phyloP scores from a whole-genome alignment of 2,888 invertebrate species.

The Lithophane socia region DNA sequence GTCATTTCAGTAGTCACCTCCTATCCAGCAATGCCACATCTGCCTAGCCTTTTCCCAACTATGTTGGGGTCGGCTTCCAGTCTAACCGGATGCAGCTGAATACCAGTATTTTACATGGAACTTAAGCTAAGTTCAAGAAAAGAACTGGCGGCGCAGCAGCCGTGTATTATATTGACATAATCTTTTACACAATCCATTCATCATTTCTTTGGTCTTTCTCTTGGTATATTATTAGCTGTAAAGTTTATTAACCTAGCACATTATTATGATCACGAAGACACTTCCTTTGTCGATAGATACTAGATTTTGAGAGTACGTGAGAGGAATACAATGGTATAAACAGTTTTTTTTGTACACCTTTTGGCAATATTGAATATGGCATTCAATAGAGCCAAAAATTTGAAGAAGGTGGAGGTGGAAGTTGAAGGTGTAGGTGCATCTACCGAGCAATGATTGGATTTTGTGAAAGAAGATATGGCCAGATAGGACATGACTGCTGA shows the following conservation, averaged over 20 bases:
- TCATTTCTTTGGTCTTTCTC: background rate
- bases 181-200: background rate
- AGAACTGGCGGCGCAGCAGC: too few relatives aligned
- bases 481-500: too few relatives aligned
- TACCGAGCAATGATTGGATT: background rate
- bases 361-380: constrained; percentile 31
- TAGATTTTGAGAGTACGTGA: constrained; percentile 62
- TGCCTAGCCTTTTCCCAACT: background rate
- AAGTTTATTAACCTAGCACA: constrained; percentile 59
- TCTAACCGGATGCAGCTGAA: background rate
- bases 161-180: too few relatives aligned
- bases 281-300: constrained; percentile 62
- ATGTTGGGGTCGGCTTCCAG: background rate
- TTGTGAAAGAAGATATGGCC: background rate
- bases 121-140: too few relatives aligned
- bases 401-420: too few relatives aligned
- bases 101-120: background rate
- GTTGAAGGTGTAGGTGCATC: too few relatives aligned
- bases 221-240: constrained; percentile 27
- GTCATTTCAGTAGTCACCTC: too few relatives aligned
- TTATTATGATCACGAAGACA: constrained; percentile 62
- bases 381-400: background rate
- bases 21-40: too few relatives aligned
- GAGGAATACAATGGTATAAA: constrained; percentile 16
- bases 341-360: constrained; percentile 9